Base-by-base conservation (phyloP, 2,797 vertebrate genomes). In the Artibeus lituratus region DNA sequence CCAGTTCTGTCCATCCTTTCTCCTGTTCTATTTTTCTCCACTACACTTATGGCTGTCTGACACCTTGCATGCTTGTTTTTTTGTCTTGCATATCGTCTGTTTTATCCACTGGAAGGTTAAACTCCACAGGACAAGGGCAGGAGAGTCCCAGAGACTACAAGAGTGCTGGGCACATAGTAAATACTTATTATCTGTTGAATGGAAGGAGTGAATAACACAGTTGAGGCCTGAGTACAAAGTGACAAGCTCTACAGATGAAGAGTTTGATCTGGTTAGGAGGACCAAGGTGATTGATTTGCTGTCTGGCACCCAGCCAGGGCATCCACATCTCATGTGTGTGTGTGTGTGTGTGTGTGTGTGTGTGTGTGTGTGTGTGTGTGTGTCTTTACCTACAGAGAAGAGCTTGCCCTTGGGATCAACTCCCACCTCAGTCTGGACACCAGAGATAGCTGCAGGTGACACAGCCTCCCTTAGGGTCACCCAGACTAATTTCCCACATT, bases 211-310 rank as follows among this genome's bases (percentile, higher is more conserved):
- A 67, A 83, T 83, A 47, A 83, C 32, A 22, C 57, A 44, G 35
- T 3, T 35, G 16, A 67, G 32, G 62, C 62, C 62, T 70, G 29
- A 2, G 35, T 32, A 51, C 83, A 65, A n/a, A 70, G 6, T 14
- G 10, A 47, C 39, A 32, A 62, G 70, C 55, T 26, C 8, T 19
- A 26, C 37, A 35, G 4, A 32, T 22, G 24, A 11, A 12, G 59
- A 69, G 70, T 67, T 21, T 18, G 49, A 73, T 49, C 35, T 81
- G 47, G 32, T 72, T 37, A 69, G 62, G 26, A 88, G 44, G 51
- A 51, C 2, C 1, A 10, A 4, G 0, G 1, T 44, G 15, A 3
- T 12, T 0, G 0, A 0, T 18, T 57, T 42, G 35, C 19, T 65
- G 3, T 16, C 7, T 32, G 65, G 69, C 57, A 12, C 8, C 26